A percentile compares a stretch with the other conserved stretches of the same genome.
Conservation (phyloP, 2,113 vertebrate genomes). For the Eleginops maclovinus region DNA sequence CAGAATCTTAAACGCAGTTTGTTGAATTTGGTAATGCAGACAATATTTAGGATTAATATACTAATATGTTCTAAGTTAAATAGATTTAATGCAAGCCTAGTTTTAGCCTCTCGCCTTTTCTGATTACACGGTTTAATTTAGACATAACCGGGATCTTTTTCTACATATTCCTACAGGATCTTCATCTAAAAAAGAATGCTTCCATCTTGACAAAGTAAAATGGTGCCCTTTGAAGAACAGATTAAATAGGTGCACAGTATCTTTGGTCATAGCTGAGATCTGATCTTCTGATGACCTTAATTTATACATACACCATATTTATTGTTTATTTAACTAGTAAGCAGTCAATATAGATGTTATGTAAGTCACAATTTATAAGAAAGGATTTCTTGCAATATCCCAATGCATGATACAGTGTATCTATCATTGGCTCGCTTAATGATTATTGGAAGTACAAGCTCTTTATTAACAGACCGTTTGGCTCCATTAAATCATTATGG, state of each 20-base stretch:
- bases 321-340: not conserved
- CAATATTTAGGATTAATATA: too few relatives aligned
- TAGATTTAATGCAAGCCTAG: not conserved
- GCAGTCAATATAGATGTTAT: not conserved
- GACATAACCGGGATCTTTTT: not conserved
- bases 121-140: not conserved
- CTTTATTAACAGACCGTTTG: constrained; percentile 1
- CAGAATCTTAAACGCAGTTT: not conserved
- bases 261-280: not conserved
- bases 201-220: not conserved
- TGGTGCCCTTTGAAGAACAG: not conserved
- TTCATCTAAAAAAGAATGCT: not conserved
- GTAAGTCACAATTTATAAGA: not conserved
- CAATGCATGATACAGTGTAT: not conserved
- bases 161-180: not conserved
- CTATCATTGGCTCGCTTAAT: not conserved
- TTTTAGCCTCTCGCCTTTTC: not conserved
- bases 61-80: too few relatives aligned
- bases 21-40: not conserved
- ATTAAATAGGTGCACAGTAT: not conserved
- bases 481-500: not conserved
- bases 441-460: not conserved
- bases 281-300: not conserved
- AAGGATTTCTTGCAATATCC: not conserved
- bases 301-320: not conserved